phyloP scores from a whole-genome alignment of 2,888 invertebrate species.

The Agonopterix subpropinquella region DNA sequence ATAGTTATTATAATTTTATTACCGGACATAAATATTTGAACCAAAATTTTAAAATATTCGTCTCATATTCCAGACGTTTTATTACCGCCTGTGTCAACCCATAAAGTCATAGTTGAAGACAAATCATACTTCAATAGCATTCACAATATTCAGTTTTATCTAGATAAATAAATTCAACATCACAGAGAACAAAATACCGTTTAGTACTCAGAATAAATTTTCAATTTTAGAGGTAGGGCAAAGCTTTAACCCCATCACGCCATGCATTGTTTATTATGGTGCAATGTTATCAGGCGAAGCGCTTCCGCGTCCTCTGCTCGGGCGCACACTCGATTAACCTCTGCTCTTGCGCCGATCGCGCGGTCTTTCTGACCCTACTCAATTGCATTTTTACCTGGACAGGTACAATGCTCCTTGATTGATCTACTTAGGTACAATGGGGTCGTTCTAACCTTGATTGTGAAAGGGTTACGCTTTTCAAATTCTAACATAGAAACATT shows the following conservation, averaged over 20 bases:
- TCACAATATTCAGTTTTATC: not conserved
- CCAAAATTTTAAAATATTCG: not conserved
- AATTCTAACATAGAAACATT: no score
- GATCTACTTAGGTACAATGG: conserved; percentile 28
- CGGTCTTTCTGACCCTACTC: conserved; percentile 19
- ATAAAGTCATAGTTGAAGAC: no score
- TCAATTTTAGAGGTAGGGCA: conserved; percentile 4
- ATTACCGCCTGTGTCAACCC: no score
- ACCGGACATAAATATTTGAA: conserved; percentile 1
- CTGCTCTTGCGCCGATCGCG: conserved; percentile 41
- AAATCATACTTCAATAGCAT: no score
- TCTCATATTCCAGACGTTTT: no score
- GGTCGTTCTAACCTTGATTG: conserved; percentile 4
- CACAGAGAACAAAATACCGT: not conserved
- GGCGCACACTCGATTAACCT: conserved; percentile 59
- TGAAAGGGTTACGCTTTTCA: not conserved
- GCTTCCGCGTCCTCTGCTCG: conserved; percentile 34
- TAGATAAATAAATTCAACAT: not conserved
- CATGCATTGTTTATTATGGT: conserved; percentile 43
- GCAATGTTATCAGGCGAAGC: conserved; percentile 31
- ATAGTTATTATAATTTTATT: conserved; percentile 22
- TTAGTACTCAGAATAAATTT: not conserved
- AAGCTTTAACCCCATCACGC: conserved; percentile 12
- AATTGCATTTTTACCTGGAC: conserved; percentile 49
- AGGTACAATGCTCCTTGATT: conserved; percentile 38